These are phyloP conservation scores for Urocynchramus pylzowi DNA, from an alignment of 2,113 vertebrate genomes.

Conservation along the genomic window DNA sequence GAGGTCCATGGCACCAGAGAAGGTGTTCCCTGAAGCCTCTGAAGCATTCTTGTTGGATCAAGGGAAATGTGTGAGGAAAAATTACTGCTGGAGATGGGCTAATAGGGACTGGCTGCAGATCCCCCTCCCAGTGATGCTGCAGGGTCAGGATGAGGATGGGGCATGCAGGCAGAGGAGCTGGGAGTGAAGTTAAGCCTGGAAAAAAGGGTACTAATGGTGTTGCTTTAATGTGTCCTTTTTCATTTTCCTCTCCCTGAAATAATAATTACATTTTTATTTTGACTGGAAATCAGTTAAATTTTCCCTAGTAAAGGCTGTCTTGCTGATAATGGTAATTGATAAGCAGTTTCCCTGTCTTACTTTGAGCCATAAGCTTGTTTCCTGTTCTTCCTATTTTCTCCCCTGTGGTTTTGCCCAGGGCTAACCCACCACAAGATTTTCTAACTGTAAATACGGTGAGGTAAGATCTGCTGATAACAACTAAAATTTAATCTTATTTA, in stretches of 20 bases:
- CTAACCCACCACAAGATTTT: background rate
- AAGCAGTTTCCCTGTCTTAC: background rate
- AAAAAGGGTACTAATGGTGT: background rate
- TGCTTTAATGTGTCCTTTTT: background rate
- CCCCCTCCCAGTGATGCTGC: background rate
- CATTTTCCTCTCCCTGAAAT: background rate
- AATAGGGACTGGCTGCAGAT: rapidly evolving
- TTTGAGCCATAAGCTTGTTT: background rate
- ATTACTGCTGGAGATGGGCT: background rate
- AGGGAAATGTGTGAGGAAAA: background rate
- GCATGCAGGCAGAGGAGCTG: background rate
- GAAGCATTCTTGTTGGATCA: background rate
- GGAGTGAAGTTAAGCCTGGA: background rate
- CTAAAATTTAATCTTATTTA: background rate
- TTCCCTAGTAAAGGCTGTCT: background rate
- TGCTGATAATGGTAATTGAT: background rate
- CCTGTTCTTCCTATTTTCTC: background rate
- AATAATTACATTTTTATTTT: background rate
- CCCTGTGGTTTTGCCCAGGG: background rate
- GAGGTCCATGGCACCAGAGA: background rate
- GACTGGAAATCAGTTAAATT: background rate
- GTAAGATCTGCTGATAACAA: background rate
- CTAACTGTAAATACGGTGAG: background rate
- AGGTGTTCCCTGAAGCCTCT: background rate
- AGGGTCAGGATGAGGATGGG: background rate